These are phyloP conservation scores for Mechanitis messenoides DNA, from an alignment of 2,888 invertebrate species.

Conservation along the genomic window DNA sequence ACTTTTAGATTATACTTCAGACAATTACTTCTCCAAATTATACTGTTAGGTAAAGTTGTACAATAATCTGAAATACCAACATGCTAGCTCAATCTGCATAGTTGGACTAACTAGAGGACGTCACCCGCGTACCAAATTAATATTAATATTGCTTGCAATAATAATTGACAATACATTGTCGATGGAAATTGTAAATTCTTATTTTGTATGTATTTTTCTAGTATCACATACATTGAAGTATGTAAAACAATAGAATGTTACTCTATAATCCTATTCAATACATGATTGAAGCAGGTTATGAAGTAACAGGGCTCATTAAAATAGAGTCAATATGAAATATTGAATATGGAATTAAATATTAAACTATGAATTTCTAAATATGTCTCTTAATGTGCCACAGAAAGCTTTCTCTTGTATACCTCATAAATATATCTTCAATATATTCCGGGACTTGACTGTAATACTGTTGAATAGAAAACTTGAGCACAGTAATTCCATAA, in stretches of 20 bases:
- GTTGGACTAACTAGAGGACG: slow-evolving; percentile 19
- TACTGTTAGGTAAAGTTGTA: slow-evolving; percentile 18
- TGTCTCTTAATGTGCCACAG: not conserved
- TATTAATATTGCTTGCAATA: no score
- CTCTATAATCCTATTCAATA: not conserved
- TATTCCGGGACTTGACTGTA: no score
- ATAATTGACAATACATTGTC: no score
- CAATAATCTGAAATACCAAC: slow-evolving; percentile 17
- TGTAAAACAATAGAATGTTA: no score
- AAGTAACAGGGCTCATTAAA: slow-evolving; percentile 1
- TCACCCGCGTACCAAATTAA: slow-evolving; percentile 8
- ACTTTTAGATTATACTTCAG: slow-evolving; percentile 2
- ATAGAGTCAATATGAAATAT: not conserved
- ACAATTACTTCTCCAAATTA: slow-evolving; percentile 2
- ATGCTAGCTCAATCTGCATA: slow-evolving; percentile 23
- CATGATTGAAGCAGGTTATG: not conserved
- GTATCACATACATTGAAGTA: no score
- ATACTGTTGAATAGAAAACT: no score
- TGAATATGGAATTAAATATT: not conserved
- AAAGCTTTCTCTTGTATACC: no score
- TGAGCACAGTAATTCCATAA: no score
- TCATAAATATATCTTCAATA: no score
- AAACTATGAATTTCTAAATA: not conserved
- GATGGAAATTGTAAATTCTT: no score
- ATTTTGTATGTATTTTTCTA: no score